A percentile compares a stretch with the other conserved stretches of the same genome.
Evolutionary conservation across 2,113 vertebrate species (phyloP).

Genomic region (Nicator chloris): DNA sequence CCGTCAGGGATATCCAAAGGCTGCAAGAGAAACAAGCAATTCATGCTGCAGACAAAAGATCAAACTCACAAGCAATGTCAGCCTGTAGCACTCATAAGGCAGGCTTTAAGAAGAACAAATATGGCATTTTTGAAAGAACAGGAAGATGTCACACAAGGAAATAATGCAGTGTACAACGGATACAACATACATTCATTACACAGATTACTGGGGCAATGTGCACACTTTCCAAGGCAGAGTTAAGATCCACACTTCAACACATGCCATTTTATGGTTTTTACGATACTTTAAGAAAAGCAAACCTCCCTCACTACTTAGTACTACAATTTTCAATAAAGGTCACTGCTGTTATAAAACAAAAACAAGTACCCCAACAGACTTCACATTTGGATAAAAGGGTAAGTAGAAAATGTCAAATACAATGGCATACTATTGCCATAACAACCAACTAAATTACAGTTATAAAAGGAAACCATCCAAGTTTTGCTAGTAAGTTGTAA

Average conservation of each 20-base stretch:
- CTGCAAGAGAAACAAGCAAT: slow-evolving; percentile 66
- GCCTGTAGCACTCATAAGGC: neutral
- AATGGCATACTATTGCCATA: neutral
- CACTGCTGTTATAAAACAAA: neutral
- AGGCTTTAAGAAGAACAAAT: neutral
- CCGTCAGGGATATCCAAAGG: slow-evolving; percentile 87
- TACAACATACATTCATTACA: neutral
- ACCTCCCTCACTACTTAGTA: neutral
- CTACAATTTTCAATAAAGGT: neutral
- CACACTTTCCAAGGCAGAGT: neutral
- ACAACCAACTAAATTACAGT: neutral
- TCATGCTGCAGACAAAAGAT: neutral
- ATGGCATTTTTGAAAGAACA: neutral
- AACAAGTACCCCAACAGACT: neutral
- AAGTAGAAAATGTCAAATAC: neutral
- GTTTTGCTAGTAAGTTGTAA: neutral
- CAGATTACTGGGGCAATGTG: neutral
- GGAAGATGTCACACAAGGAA: neutral
- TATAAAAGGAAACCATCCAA: neutral
- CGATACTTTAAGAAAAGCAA: neutral
- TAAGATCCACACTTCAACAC: neutral
- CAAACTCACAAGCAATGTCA: neutral
- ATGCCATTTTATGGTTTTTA: neutral
- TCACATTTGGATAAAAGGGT: neutral
- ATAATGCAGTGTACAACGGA: neutral